These are phyloP conservation scores for Beaufortia kweichowensis DNA, from an alignment of 2,113 vertebrate genomes.

Conservation along the genomic window DNA sequence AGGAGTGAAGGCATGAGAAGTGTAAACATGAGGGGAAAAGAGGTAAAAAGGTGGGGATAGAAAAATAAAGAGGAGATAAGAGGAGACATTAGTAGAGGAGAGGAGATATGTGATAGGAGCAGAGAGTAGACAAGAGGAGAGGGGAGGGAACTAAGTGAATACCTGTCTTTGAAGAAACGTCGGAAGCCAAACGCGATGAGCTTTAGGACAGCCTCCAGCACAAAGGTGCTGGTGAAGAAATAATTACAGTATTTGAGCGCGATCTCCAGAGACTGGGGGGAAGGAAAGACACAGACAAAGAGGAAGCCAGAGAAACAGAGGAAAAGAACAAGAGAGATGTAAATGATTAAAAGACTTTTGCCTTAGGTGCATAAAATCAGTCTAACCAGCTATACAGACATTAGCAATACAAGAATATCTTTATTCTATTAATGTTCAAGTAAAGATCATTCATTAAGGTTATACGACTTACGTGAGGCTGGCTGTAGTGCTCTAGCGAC, in stretches of 20 bases:
- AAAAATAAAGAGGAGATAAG: background rate
- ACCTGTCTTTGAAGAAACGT: slow-evolving; percentile 99
- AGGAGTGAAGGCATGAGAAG: no score
- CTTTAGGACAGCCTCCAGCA: slow-evolving; percentile 92
- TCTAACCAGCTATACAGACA: background rate
- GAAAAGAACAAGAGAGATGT: slow-evolving; percentile 11
- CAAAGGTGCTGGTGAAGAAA: slow-evolving; percentile 96
- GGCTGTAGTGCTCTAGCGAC: slow-evolving; percentile 97
- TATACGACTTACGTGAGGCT: slow-evolving; percentile 84
- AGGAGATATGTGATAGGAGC: background rate
- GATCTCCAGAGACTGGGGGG: slow-evolving; percentile 86
- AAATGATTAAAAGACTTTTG: slow-evolving; percentile 22
- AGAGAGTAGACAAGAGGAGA: background rate
- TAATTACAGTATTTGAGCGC: slow-evolving; percentile 99
- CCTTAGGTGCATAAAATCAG: slow-evolving; percentile 8
- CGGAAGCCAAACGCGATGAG: slow-evolving; percentile 92
- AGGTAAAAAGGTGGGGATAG: background rate
- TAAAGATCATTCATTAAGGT: background rate
- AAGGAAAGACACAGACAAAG: slow-evolving; percentile 23
- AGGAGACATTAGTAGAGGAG: background rate
- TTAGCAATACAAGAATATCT: slow-evolving; percentile 2
- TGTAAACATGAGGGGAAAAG: background rate
- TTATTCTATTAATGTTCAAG: background rate
- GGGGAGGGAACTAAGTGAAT: slow-evolving; percentile 27
- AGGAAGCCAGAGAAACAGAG: slow-evolving; percentile 45